A percentile compares a stretch with the other conserved stretches of the same genome.
phyloP scores from a whole-genome alignment of 2,113 vertebrate species.

The Erythrolamprus reginae region DNA sequence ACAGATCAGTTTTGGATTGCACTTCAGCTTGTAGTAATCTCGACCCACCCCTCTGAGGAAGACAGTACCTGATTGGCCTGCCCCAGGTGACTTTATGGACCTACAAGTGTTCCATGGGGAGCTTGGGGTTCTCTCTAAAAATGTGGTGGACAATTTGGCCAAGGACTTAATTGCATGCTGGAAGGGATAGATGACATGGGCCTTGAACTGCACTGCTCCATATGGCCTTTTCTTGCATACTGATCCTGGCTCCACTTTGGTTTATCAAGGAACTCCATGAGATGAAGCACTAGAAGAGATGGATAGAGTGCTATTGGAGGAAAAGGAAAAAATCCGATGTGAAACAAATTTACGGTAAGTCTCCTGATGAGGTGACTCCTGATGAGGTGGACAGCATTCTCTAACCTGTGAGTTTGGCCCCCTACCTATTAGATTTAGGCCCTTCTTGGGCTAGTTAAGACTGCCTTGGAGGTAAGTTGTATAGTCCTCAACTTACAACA shows the following conservation, averaged over 20 bases:
- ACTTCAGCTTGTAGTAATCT: not conserved
- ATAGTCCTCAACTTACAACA: too few species aligned
- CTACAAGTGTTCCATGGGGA: not conserved
- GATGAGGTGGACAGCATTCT: not conserved
- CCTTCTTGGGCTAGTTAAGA: not conserved
- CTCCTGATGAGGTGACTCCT: not conserved
- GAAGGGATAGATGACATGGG: not conserved
- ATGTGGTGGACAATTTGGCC: not conserved
- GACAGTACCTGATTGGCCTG: not conserved
- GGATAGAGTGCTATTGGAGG: not conserved
- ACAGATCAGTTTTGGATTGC: not conserved
- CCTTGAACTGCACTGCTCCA: not conserved
- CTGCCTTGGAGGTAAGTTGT: not conserved
- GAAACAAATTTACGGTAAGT: not conserved
- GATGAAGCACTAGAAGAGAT: not conserved
- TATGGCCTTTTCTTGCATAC: not conserved
- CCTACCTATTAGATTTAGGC: not conserved
- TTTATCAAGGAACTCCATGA: not conserved
- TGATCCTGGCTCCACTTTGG: not conserved
- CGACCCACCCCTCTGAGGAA: not conserved
- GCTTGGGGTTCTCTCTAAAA: not conserved
- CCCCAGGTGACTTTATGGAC: not conserved
- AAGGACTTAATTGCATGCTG: not conserved
- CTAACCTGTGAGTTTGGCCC: not conserved
- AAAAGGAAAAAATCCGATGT: not conserved